Evolutionary conservation across 2,797 vertebrate species (phyloP).

Genomic region (Podarcis siculus): DNA sequence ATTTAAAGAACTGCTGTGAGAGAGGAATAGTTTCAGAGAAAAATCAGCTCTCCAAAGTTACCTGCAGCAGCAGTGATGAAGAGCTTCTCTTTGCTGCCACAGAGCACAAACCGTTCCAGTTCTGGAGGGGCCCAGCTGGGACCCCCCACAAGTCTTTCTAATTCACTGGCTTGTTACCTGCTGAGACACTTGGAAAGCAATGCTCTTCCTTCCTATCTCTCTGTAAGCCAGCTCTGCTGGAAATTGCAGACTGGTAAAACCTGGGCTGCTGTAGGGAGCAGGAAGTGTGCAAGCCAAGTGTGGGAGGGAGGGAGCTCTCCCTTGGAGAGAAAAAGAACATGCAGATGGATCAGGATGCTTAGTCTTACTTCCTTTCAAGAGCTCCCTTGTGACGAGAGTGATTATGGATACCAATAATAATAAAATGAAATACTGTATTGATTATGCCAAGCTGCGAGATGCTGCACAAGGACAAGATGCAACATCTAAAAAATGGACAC

Average conservation of each 20-base stretch:
- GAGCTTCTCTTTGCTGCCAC: not conserved
- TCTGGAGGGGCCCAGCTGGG: not conserved
- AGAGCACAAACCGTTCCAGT: slow-evolving; percentile 10
- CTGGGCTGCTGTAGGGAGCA: not conserved
- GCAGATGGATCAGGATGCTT: not conserved
- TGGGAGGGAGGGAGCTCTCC: accelerated
- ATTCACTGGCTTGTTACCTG: slow-evolving; percentile 45
- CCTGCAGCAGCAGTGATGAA: not conserved
- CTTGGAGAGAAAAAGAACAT: accelerated
- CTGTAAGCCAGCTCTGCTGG: slow-evolving; percentile 27
- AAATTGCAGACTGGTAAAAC: not conserved
- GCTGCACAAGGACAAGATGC: too few species aligned
- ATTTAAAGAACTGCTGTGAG: accelerated
- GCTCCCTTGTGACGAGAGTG: not conserved
- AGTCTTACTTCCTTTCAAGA: not conserved
- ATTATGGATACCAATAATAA: not conserved
- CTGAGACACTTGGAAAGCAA: slow-evolving; percentile 42
- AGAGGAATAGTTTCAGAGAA: not conserved
- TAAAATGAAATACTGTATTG: not conserved
- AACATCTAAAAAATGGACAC: not conserved
- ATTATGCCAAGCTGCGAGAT: not conserved
- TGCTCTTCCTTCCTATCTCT: not conserved
- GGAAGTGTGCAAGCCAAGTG: accelerated
- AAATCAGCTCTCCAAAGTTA: not conserved
- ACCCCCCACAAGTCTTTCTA: not conserved